Conservation (phyloP, 2,888 invertebrate species). For the Nudaria mundana region DNA sequence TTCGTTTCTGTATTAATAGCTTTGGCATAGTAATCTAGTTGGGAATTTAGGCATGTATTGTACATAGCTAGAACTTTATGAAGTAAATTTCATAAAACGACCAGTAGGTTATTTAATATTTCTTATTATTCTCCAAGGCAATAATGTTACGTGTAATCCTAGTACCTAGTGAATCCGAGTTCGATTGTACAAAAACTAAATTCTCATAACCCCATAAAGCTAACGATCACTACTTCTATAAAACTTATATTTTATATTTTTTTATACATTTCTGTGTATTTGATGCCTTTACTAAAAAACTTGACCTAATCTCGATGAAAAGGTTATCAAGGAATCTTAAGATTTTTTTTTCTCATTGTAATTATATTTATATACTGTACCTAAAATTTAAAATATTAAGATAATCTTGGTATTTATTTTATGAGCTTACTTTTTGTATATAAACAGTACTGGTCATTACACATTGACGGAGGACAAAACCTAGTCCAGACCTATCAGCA, state of each 20-base stretch:
- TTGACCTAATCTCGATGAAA: conserved; percentile 13
- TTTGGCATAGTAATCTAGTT: no score
- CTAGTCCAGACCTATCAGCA: no score
- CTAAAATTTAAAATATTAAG: conserved; percentile 1
- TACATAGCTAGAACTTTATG: no score
- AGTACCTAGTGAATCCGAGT: conserved; percentile 64
- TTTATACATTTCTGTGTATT: conserved; percentile 55
- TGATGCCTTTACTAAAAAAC: conserved; percentile 19
- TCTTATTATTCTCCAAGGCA: conserved; percentile 35
- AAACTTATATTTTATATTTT: conserved; percentile 72
- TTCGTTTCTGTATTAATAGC: no score
- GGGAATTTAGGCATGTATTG: no score
- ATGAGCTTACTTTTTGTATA: background rate
- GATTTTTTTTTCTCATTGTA: conserved; percentile 8
- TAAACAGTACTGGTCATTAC: no score
- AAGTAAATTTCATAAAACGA: no score
- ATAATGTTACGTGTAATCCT: conserved; percentile 51
- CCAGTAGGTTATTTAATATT: background rate
- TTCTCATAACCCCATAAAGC: conserved; percentile 60
- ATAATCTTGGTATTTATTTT: conserved; percentile 5
- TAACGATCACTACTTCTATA: conserved; percentile 58
- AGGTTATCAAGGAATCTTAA: conserved; percentile 6
- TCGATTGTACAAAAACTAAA: conserved; percentile 74
- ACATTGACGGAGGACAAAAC: no score
- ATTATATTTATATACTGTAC: conserved; percentile 7